Conservation (phyloP, 2,797 vertebrate species). For the Acestrorhynchus altus region DNA sequence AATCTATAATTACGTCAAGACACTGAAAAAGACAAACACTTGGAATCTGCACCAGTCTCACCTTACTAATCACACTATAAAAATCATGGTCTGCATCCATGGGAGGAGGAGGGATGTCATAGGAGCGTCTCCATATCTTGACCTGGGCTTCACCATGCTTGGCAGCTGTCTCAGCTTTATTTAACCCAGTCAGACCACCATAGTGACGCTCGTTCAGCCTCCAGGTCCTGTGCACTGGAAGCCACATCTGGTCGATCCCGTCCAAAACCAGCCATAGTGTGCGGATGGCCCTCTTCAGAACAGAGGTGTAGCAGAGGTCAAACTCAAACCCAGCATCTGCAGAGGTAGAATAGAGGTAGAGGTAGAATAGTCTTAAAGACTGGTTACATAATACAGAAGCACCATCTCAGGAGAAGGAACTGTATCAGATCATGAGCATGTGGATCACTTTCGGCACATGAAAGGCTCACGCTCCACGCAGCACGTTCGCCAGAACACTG, state of each 20-base stretch:
- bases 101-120: conserved; percentile 87
- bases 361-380: not conserved
- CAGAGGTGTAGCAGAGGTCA: conserved; percentile 95
- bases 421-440: not conserved
- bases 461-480: conserved; percentile 42
- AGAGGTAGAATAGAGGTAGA: conserved; percentile 27
- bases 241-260: conserved; percentile 94
- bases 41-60: conserved; percentile 58
- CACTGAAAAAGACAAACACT: not conserved
- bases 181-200: conserved; percentile 92
- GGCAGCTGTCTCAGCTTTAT: conserved; percentile 94
- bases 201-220: conserved; percentile 95
- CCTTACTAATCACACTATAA: conserved; percentile 91
- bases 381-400: not conserved
- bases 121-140: conserved; percentile 96
- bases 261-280: conserved; percentile 94
- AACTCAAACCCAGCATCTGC: conserved; percentile 91
- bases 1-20: not conserved
- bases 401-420: not conserved
- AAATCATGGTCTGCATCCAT: conserved; percentile 92
- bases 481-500: conserved; percentile 50
- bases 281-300: conserved; percentile 92
- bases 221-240: conserved; percentile 93
- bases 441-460: conserved; percentile 25
- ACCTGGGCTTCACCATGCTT: conserved; percentile 95